Conservation (phyloP, 2,797 vertebrate genomes). For the Darevskia nairensis region DNA sequence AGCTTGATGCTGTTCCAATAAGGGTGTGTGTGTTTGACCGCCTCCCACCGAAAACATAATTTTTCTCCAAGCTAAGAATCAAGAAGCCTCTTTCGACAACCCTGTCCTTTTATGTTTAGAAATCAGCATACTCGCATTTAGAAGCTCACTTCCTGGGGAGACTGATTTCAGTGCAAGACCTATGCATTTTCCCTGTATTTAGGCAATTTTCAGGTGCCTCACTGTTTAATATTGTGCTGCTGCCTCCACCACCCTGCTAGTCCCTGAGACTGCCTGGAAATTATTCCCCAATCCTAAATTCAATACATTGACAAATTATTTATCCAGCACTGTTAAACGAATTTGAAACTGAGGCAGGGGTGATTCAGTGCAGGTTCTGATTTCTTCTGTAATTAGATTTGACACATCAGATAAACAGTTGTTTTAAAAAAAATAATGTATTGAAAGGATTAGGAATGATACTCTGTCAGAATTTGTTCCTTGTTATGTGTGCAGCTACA, state of each 20-base stretch:
- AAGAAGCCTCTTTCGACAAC: background rate
- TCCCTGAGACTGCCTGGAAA: too few relatives aligned
- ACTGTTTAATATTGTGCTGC: background rate
- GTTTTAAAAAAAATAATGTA: too few relatives aligned
- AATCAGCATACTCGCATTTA: background rate
- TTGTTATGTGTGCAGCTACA: too few relatives aligned
- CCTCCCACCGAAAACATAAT: background rate
- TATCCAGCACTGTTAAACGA: too few relatives aligned
- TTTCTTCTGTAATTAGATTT: too few relatives aligned
- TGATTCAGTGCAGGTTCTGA: too few relatives aligned
- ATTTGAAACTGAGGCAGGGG: too few relatives aligned
- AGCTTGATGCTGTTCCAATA: background rate
- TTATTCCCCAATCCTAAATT: too few relatives aligned
- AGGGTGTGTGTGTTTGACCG: background rate
- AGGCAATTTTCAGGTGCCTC: background rate
- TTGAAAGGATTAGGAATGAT: too few relatives aligned
- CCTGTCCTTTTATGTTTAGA: background rate
- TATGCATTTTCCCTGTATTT: background rate
- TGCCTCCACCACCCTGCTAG: background rate
- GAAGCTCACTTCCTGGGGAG: background rate
- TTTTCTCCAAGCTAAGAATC: background rate
- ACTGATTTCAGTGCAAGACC: background rate
- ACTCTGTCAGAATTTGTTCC: too few relatives aligned
- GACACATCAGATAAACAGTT: too few relatives aligned
- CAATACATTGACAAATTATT: too few relatives aligned